Base-by-base conservation (phyloP, 2,888 invertebrate genomes). In the Gymnoscelis rufifasciata region DNA sequence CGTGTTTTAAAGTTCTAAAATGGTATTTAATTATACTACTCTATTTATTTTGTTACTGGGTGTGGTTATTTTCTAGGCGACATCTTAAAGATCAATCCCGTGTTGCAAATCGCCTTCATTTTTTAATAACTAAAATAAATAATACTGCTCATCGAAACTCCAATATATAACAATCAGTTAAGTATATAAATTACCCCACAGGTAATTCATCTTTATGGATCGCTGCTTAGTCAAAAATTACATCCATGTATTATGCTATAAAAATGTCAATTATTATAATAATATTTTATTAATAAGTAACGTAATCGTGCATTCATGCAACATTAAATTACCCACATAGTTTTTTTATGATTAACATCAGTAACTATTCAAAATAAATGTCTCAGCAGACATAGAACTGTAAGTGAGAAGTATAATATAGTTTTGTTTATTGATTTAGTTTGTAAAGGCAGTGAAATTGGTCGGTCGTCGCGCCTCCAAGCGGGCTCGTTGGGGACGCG, bases 361-460 rank as follows among this genome's bases (percentile, higher is more conserved):
- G 33, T 52, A 51, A 54, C 43, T 66, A 63, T 54, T 67, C 62
- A 73, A 70, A 29, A 47, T 30, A 39, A 37, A 31, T 27, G 30
- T 30, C 40, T 46, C 31, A 41, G 38, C 38, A 35, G 15, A 35
- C 7, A 37, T 44, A 46, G 37, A 48, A 46, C 40, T 51, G 48
- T 58, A 57, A 56, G 75, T 79, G 81, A 80, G 82, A 82, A 83
- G 82, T 87, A 87, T 86, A 84, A 87, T 86, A 87, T 86, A 72
- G 83, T 83, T 83, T 73, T 68, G 74, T 76, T 78, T 62, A 59
- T 64, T 60, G 57, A 60, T 61, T 57, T 14, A 63, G 56, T 57
- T 60, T 1, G 11, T 35, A 44, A 47, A 54, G 56, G 47, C 38
- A 47, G 51, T 47, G 10, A 19, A 47, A 29, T 27, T 12, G 8